Evolutionary conservation across 2,888 invertebrate species (phyloP).

Genomic region (Leptopilina syphax): DNA sequence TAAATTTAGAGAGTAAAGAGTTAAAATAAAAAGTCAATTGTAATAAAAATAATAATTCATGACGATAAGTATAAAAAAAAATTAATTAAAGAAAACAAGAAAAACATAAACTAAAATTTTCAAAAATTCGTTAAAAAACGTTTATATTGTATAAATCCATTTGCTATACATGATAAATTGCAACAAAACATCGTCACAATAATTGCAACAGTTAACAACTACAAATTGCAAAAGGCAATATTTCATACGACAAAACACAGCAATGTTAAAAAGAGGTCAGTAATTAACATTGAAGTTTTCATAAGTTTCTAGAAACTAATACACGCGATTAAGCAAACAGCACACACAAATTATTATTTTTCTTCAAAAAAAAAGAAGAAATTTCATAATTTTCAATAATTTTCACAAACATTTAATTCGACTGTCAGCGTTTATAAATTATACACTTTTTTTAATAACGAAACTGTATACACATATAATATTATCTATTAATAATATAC

Average conservation of each 20-base stretch:
- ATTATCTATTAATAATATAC: too few relatives aligned
- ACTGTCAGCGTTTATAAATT: too few relatives aligned
- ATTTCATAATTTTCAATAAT: neutral
- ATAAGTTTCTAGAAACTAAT: constrained; percentile 28
- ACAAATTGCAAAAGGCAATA: constrained; percentile 14
- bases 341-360: neutral
- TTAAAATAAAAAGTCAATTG: too few relatives aligned
- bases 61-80: too few relatives aligned
- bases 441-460: too few relatives aligned
- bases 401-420: neutral
- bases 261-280: constrained; percentile 34
- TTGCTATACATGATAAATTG: neutral
- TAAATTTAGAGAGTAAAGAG: too few relatives aligned
- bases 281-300: constrained; percentile 27
- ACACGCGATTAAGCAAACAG: neutral
- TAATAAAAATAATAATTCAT: too few relatives aligned
- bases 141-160: neutral
- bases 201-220: constrained; percentile 19
- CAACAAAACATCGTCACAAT: neutral
- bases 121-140: too few relatives aligned
- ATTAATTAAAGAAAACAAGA: too few relatives aligned
- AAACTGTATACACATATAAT: too few relatives aligned
- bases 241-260: constrained; percentile 5
- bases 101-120: too few relatives aligned
- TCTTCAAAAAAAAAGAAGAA: neutral